These are phyloP conservation scores for Phalacrocorax pelagicus DNA, from an alignment of 2,113 vertebrate species.

Conservation along the genomic window DNA sequence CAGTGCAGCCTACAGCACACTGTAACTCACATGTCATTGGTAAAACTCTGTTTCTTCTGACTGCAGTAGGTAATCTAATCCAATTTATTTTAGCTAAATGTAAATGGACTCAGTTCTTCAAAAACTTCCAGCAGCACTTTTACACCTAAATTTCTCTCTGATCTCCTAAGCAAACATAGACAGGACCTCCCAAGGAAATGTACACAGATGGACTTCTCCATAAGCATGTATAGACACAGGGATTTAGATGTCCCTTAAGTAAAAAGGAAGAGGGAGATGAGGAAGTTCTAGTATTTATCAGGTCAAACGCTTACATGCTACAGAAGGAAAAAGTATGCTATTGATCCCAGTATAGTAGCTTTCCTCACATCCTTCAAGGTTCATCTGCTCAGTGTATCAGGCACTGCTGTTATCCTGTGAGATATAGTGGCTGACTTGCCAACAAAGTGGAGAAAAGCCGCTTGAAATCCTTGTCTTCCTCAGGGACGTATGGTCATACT, in stretches of 20 bases:
- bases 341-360: conserved; percentile 40
- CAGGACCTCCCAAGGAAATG: background rate
- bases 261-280: background rate
- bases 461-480: conserved; percentile 46
- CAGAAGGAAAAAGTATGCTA: background rate
- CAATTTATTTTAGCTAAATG: background rate
- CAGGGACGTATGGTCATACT: background rate
- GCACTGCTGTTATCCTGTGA: conserved; percentile 22
- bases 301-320: background rate
- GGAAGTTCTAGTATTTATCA: background rate
- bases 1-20: background rate
- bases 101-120: background rate
- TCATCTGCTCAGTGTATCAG: conserved; percentile 44
- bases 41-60: background rate
- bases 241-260: background rate
- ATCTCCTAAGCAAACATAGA: background rate
- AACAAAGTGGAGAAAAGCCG: conserved; percentile 61
- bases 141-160: background rate
- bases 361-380: conserved; percentile 39
- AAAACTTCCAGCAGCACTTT: background rate
- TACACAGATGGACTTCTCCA: background rate
- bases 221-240: background rate
- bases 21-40: background rate
- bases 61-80: background rate
- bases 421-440: conserved; percentile 28